Base-by-base conservation (phyloP, 2,113 vertebrate species). In the Coregonus clupeaformis region DNA sequence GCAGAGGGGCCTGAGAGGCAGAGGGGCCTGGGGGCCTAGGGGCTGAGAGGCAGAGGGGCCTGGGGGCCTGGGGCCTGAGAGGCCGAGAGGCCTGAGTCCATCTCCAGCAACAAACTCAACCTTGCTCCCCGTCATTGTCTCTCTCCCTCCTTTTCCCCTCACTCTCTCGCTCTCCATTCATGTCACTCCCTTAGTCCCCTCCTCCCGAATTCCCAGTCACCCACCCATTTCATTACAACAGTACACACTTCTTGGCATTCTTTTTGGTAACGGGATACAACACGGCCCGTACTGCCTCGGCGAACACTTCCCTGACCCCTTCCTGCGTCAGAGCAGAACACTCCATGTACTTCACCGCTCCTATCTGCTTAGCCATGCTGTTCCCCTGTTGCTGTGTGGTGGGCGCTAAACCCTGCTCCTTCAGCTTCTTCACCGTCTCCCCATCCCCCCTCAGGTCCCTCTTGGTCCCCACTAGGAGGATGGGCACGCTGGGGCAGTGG, bases 321-420 rank as follows among this genome's bases (percentile, higher is more conserved):
- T 97, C 95, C 86, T 98, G 96, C 85, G 93, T 92, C 85, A 97
- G 85, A 0, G 95, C 96, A 0, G 95, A 98, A 87, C 96, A 97
- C 87, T 98, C 95, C 92, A 98, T 90, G 87, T 98, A 98, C 88
- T 97, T 97, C 49, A 98, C 95, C 0, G 96, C 95, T 60, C 96
- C 94, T 0, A 97, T 96, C 87, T 97, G 96, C 90, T 96, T 98
- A 75, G 96, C 94, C 81, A 98, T 85, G 0, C 92, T 91, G 62
- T 93, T 94, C 65, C 95, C 96, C 90, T 98, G 96, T 88, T 97
- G 97, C 0, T 90, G 90, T 14, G 94, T 97, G 20, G 94, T 97
- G 12, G 96, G 95, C 27, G 92, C 92, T 81, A 96, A 90, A 80
- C 91, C 94, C 85, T 97, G 95, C 91, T 98, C 97, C 86, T 98